Evolutionary conservation across 1,140 invertebrate species (phyloP), one percentile per base, ranked within the genome.

Genomic region (Zaprionus lachaisei): DNA sequence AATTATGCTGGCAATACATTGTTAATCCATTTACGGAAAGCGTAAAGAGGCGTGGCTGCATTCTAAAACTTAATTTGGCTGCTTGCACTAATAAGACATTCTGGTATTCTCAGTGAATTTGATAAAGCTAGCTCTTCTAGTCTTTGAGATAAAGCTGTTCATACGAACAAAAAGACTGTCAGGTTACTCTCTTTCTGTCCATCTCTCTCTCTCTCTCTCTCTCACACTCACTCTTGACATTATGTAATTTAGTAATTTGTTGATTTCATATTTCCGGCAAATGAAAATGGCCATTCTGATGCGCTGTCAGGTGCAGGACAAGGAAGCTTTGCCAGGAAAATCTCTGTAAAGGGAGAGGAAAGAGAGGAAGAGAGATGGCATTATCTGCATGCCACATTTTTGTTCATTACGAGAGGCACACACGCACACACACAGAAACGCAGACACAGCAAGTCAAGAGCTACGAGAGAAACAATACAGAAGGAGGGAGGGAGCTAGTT

Each of bases 261-360:
- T 85, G 70, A 82, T 79, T 85, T 76, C 55, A 82, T 84, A 75
- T 86, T 79, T 81, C 74, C 83, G 63, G 82, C 58, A 75, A 81
- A 66, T 69, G 74, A 58, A 81, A 86, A 75, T 79, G 75, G 64
- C 79, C 69, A 73, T 51, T 82, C 82, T 72, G 73, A 86, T 79
- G 75, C 72, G 64, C 83, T 86, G 83, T 85, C 82, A 86, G 62
- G 44, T 56, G 20, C 79, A 86, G 75, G 47, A 69, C 15, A 28
- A 67, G 41, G 7, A 67, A 34, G 60, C 26, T 69, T 69, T 37
- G 49, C 24, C 6, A 49, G 37, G 9, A 7, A 28, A 54, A 34
- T 17, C 28, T 26, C 17, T 24, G 58, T 14, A 22, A 11, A n/a
- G n/a, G n/a, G n/a, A 28, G 61, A 31, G 63, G 12, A 20, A n/a